Evolutionary conservation across 2,113 vertebrate genomes (phyloP).

Genomic region (Coryphaenoides rupestris): DNA sequence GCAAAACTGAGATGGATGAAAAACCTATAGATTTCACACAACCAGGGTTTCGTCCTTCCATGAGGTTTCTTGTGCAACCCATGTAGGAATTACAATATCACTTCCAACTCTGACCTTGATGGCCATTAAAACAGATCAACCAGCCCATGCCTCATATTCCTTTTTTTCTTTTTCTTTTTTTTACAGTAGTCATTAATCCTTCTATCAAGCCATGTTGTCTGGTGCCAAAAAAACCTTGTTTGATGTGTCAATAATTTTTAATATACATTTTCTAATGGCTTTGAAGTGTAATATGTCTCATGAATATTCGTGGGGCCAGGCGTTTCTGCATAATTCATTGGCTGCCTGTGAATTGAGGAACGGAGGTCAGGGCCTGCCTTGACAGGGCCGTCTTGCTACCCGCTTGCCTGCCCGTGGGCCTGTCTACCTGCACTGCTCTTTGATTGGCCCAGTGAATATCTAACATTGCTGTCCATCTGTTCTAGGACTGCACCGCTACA

Average conservation of each 20-base stretch:
- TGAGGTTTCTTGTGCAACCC: too few relatives aligned
- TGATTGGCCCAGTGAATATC: too few relatives aligned
- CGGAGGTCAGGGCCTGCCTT: background rate
- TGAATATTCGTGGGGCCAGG: background rate
- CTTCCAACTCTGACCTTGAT: too few relatives aligned
- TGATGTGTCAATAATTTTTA: background rate
- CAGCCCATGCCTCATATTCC: background rate
- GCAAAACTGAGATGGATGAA: too few relatives aligned
- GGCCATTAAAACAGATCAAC: too few relatives aligned
- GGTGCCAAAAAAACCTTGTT: background rate
- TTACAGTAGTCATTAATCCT: background rate
- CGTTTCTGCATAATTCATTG: conserved; percentile 1
- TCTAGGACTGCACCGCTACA: too few relatives aligned
- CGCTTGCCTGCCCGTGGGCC: background rate
- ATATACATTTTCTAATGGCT: conserved; percentile 3
- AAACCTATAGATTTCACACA: too few relatives aligned
- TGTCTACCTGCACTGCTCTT: background rate
- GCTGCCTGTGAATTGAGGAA: background rate
- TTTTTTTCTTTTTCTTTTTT: background rate
- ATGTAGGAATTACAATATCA: too few relatives aligned
- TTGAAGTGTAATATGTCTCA: background rate
- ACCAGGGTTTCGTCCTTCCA: too few relatives aligned
- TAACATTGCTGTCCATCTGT: too few relatives aligned
- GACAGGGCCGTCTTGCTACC: conserved; percentile 3
- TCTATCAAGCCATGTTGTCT: background rate